Conservation (phyloP, 2,113 vertebrate species). For the Piliocolobus tephrosceles region DNA sequence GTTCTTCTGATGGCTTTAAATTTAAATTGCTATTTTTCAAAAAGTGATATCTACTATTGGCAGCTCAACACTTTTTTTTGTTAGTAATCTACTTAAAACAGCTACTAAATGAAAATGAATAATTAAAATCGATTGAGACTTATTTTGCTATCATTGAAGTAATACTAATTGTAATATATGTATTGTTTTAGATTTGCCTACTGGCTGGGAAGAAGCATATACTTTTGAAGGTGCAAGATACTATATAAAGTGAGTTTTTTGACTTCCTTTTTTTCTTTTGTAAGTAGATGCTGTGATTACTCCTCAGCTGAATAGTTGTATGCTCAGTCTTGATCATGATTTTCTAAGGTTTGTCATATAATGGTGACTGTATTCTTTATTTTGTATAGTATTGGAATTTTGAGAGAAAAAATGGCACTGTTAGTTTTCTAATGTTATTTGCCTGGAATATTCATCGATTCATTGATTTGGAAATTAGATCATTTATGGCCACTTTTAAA, state of each 20-base stretch:
- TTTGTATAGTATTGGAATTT: slow-evolving; percentile 37
- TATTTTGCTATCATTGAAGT: slow-evolving; percentile 23
- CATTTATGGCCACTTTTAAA: neutral
- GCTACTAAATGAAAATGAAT: neutral
- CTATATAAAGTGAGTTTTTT: slow-evolving; percentile 96
- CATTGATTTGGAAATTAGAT: slow-evolving; percentile 5
- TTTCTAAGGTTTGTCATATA: neutral
- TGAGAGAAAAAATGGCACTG: neutral
- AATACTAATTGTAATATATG: slow-evolving; percentile 68
- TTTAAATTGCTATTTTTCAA: slow-evolving; percentile 23
- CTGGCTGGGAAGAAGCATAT: slow-evolving; percentile 98
- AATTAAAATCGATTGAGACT: slow-evolving; percentile 25
- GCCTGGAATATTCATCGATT: neutral
- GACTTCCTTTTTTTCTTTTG: neutral
- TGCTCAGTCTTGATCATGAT: neutral
- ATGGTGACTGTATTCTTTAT: neutral
- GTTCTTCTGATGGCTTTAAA: slow-evolving; percentile 17
- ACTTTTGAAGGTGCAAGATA: slow-evolving; percentile 98
- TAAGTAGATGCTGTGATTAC: slow-evolving; percentile 34
- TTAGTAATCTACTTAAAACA: slow-evolving; percentile 29
- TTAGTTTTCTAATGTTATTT: slow-evolving; percentile 34
- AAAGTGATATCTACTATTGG: neutral
- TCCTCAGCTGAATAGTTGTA: neutral
- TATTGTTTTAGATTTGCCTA: slow-evolving; percentile 93
- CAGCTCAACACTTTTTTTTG: neutral